Evolutionary conservation across 2,888 invertebrate species (phyloP).

Genomic region (Heliothis peltigera): DNA sequence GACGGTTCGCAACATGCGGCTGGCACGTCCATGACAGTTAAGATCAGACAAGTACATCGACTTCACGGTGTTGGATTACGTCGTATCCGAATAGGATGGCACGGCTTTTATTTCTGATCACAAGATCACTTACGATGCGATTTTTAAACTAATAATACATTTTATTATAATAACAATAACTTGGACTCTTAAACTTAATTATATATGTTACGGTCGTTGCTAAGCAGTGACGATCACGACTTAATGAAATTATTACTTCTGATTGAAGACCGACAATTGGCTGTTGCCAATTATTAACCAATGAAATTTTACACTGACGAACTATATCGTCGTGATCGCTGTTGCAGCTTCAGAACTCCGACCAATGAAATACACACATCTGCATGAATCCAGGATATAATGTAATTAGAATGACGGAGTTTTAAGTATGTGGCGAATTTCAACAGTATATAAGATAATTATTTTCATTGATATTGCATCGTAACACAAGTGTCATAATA

Average conservation of each 20-base stretch:
- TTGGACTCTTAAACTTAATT: slow-evolving; percentile 29
- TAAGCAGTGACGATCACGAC: slow-evolving; percentile 22
- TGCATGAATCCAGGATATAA: neutral
- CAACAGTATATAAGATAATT: slow-evolving; percentile 8
- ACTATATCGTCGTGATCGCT: slow-evolving; percentile 19
- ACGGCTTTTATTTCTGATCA: slow-evolving; percentile 33
- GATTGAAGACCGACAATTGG: neutral
- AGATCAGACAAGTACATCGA: slow-evolving; percentile 74
- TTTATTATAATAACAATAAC: slow-evolving; percentile 15
- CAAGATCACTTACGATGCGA: slow-evolving; percentile 29
- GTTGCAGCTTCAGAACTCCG: slow-evolving; percentile 3
- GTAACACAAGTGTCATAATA: slow-evolving; percentile 4
- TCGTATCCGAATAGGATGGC: slow-evolving; percentile 54
- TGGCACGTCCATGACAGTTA: slow-evolving; percentile 77
- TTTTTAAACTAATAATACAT: slow-evolving; percentile 27
- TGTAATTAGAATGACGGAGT: slow-evolving; percentile 10
- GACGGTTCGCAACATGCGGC: slow-evolving; percentile 69
- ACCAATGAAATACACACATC: neutral
- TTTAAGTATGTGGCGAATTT: slow-evolving; percentile 11
- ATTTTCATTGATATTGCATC: neutral
- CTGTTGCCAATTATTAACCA: neutral
- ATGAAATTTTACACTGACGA: neutral
- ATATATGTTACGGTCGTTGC: slow-evolving; percentile 61
- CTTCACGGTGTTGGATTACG: slow-evolving; percentile 72
- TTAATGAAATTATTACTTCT: no score